A percentile compares a stretch with the other conserved stretches of the same genome.
Evolutionary conservation across 2,888 invertebrate genomes (phyloP).

Genomic region (Mythimna lalbum): DNA sequence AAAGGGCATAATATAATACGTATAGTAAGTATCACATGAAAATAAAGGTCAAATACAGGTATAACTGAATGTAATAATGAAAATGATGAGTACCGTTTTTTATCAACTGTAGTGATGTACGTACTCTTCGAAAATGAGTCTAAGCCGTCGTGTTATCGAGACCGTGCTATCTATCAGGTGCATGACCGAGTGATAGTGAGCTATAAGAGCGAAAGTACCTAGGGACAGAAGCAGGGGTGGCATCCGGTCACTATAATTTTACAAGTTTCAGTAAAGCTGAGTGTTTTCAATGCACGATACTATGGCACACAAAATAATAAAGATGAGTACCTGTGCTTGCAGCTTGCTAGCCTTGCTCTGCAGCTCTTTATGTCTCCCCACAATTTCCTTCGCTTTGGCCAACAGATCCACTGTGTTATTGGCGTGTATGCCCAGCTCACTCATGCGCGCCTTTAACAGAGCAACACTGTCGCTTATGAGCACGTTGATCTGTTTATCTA

Average conservation of each 20-base stretch:
- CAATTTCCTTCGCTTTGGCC: slow-evolving; percentile 97
- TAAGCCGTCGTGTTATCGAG: slow-evolving; percentile 57
- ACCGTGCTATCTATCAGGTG: slow-evolving; percentile 55
- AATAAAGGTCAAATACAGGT: slow-evolving; percentile 35
- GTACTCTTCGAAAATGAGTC: slow-evolving; percentile 61
- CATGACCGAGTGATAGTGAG: slow-evolving; percentile 62
- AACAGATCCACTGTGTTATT: slow-evolving; percentile 96
- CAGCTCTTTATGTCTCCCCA: slow-evolving; percentile 97
- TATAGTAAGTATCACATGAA: slow-evolving; percentile 47
- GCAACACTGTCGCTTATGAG: slow-evolving; percentile 98
- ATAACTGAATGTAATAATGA: slow-evolving; percentile 53
- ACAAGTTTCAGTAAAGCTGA: slow-evolving; percentile 24
- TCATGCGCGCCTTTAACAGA: slow-evolving; percentile 96
- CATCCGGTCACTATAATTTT: slow-evolving; percentile 55
- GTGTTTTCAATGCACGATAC: slow-evolving; percentile 63
- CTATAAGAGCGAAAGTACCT: slow-evolving; percentile 62
- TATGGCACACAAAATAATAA: slow-evolving; percentile 37
- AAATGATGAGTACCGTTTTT: slow-evolving; percentile 59
- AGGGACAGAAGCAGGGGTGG: slow-evolving; percentile 56
- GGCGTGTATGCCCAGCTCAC: slow-evolving; percentile 97
- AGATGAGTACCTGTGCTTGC: slow-evolving; percentile 93
- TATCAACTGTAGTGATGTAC: slow-evolving; percentile 53
- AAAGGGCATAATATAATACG: slow-evolving; percentile 47
- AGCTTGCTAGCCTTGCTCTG: slow-evolving; percentile 97
- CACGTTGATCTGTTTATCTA: slow-evolving; percentile 98